Base-by-base conservation (phyloP, 37 sponge, comb jelly and placozoan genomes). In the Oopsacas minuta region DNA sequence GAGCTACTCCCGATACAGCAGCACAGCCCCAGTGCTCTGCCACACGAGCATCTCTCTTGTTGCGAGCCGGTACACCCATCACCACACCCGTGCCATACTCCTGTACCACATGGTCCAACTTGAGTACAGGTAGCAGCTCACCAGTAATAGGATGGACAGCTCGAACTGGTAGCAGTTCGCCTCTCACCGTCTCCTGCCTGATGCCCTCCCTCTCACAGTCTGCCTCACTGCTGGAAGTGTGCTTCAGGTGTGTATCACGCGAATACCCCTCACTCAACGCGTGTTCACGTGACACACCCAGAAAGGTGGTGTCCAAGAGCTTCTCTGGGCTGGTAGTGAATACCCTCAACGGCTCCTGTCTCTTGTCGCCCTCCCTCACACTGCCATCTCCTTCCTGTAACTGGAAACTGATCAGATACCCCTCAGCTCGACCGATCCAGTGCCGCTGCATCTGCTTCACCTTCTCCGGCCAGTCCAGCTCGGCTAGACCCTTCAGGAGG, bases 381-480 rank as follows among this genome's bases (percentile, higher is more conserved):
- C 22, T 7, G 32, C 22, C 12, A 7, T 28, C 84, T 1, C n/a
- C 37, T 15, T 7, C 81, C 86, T 17, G 12, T 37, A 85, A 12
- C 38, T 85, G 35, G 61, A 86, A 86, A 36, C 36, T 32, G 52
- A 86, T 22, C 37, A 49, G 85, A 36, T 36, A 35, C 8, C 83
- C 83, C 22, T 12, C 23, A 22, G 51, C 28, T 32, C 36, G 36
- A 1, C 87, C 85, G 8, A 86, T 86, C 87, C 87, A 86, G 39
- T 85, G 20, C 12, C 20, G 12, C 87, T 86, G 87, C 52, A 85
- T 37, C 36, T 37, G 37, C 84, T 42, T 86, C 35, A 85, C 85
- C 46, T 37, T 85, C 20, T 85, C 87, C 36, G 87, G 87, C 87
- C 87, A 86, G 20, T 86, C 83, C n/a, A 86, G 83, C 52, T 15